Evolutionary conservation across 2,888 invertebrate genomes (phyloP).

Genomic region (Hydropsyche betteni): DNA sequence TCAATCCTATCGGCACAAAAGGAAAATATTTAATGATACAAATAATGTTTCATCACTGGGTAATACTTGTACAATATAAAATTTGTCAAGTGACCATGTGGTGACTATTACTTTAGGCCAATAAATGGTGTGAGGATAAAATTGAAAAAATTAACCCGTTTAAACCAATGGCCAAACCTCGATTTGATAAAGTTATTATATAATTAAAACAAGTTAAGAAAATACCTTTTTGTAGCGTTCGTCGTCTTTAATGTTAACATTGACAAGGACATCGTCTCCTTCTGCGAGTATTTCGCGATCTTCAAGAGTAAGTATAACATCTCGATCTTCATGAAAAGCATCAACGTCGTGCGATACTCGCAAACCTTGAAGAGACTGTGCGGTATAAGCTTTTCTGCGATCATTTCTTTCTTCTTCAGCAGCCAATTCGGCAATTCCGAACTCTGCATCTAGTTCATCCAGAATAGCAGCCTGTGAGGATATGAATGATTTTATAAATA

Average conservation of each 20-base stretch:
- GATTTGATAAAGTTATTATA: no score
- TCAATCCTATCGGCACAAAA: no score
- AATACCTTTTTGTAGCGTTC: conserved; percentile 82
- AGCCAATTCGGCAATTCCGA: conserved; percentile 88
- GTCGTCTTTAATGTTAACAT: conserved; percentile 88
- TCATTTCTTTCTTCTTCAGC: conserved; percentile 76
- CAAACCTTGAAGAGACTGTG: conserved; percentile 80
- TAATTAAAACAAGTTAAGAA: background rate
- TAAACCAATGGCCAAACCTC: no score
- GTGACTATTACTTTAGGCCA: background rate
- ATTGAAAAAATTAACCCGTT: no score
- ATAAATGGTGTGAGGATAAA: background rate
- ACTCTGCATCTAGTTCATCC: conserved; percentile 94
- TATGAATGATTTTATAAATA: no score
- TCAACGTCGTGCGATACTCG: conserved; percentile 84
- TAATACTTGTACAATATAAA: conserved; percentile 28
- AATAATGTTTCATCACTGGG: conserved; percentile 15
- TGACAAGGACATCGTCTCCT: conserved; percentile 88
- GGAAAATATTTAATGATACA: no score
- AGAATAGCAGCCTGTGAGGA: conserved; percentile 81
- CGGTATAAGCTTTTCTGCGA: conserved; percentile 71
- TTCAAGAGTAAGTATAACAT: conserved; percentile 90
- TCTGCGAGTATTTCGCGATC: conserved; percentile 91
- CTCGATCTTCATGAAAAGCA: conserved; percentile 78
- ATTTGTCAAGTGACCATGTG: conserved; percentile 25